Conservation (phyloP, 1,140 invertebrate species). For the Cyphomyrmex costatus region DNA sequence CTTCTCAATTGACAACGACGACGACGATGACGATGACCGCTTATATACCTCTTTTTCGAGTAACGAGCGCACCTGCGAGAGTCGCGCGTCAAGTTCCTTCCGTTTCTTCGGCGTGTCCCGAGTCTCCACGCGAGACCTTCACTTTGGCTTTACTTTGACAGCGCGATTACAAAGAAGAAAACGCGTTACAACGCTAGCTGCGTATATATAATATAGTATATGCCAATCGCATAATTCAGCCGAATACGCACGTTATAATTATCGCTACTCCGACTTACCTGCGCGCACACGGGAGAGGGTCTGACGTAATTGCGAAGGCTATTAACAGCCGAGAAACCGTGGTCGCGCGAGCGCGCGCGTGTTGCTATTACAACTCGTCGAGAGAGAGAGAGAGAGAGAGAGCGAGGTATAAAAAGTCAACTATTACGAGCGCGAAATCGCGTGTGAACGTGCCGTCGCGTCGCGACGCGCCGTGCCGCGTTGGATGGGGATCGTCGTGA, state of each 20-base stretch:
- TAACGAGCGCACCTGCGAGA: slow-evolving; percentile 44
- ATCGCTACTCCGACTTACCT: not conserved
- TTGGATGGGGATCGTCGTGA: not conserved
- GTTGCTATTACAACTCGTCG: slow-evolving; percentile 25
- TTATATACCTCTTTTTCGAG: not conserved
- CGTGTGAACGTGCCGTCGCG: slow-evolving; percentile 36
- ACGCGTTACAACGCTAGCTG: not conserved
- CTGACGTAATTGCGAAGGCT: slow-evolving; percentile 45
- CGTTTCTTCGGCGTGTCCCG: not conserved
- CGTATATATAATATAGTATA: not conserved
- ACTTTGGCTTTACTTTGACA: not conserved
- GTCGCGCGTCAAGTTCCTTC: slow-evolving; percentile 26
- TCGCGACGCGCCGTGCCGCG: not conserved
- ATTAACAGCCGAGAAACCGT: slow-evolving; percentile 37
- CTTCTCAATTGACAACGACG: slow-evolving; percentile 25
- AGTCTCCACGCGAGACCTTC: not conserved
- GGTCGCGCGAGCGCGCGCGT: not conserved
- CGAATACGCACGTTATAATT: slow-evolving; percentile 55
- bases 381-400: not conserved
- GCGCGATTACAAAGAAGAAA: slow-evolving; percentile 14
- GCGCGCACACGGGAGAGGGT: not conserved
- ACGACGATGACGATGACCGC: not conserved
- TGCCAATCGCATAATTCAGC: slow-evolving; percentile 33
- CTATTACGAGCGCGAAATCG: slow-evolving; percentile 37
- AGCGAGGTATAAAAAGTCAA: slow-evolving; percentile 1